Evolutionary conservation across 2,797 vertebrate genomes (phyloP).

Genomic region (Fundulus diaphanus): DNA sequence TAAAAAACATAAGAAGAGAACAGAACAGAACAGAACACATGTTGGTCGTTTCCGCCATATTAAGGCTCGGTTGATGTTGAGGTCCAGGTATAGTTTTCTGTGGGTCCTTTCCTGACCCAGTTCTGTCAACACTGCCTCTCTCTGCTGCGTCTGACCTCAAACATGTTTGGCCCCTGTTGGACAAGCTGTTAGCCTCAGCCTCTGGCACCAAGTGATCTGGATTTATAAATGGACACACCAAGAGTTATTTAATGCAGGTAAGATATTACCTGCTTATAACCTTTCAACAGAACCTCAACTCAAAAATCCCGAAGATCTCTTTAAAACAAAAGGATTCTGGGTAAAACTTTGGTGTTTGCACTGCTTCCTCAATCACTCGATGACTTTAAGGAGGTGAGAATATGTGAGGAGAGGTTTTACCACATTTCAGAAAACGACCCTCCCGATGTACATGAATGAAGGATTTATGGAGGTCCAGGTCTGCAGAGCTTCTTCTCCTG

Average conservation of each 20-base stretch:
- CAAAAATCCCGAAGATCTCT: neutral
- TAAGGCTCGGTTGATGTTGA: neutral
- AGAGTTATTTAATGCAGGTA: neutral
- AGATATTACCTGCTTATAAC: neutral
- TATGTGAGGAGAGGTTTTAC: neutral
- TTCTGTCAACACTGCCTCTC: neutral
- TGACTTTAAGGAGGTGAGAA: neutral
- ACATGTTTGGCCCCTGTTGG: neutral
- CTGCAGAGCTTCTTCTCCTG: slow-evolving; percentile 15
- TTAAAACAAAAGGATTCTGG: slow-evolving; percentile 1
- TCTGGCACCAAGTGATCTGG: neutral
- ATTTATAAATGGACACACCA: neutral
- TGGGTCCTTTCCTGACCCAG: neutral
- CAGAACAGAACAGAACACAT: neutral
- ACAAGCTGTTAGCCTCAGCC: neutral
- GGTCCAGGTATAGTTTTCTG: neutral
- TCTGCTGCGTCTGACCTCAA: neutral
- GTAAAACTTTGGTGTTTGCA: slow-evolving; percentile 40
- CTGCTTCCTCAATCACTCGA: slow-evolving; percentile 27
- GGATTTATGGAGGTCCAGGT: slow-evolving; percentile 13
- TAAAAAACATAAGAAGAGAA: neutral
- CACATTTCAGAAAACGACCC: neutral
- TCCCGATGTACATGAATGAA: slow-evolving; percentile 7
- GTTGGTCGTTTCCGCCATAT: neutral
- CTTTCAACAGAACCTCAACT: neutral